Base-by-base conservation (phyloP, 2,113 vertebrate genomes). In the Diglossa brunneiventris region DNA sequence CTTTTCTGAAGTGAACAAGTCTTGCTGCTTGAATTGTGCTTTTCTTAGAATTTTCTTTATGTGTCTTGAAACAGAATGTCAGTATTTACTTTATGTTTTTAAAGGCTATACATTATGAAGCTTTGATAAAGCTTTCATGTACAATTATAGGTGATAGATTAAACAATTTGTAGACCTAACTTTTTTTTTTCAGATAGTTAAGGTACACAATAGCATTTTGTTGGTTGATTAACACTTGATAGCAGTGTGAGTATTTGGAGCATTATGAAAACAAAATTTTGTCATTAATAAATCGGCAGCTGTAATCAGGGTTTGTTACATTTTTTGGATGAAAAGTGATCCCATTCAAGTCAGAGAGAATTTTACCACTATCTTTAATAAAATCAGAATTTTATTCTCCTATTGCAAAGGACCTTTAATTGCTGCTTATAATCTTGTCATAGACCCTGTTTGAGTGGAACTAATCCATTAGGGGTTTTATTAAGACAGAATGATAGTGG, bases 401-500 rank as follows among this genome's bases (percentile, higher is more conserved):
- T 26, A 18, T 83, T 88, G 33, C 64, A 90, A 92, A 80, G 24
- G 47, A 69, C 64, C 55, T 83, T 86, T 78, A 93, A 80, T 64
- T 88, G 39, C 56, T 10, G 16, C 27, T 67, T 94, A 56, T 6
- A 77, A 77, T 94, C 68, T 88, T 90, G 82, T 93, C 76, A 90
- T 44, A 88, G 46, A 62, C 75, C 59, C 68, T 82, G 22, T 92
- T 80, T 91, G 70, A 94, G 56, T 81, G 68, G 86, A 95, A 88
- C 55, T 86, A 70, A 92, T 92, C 92, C 75, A 87, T n/a, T 16
- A 70, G 83, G 33, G 42, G 44, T 95, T 96, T 95, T 86, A 81
- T 90, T 75, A 81, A 78, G 72, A 63, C 39, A 81, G 39, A 88
- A 49, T 41, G 42, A 87, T 78, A 58, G 47, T 80, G 49, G 72